Evolutionary conservation across 1,140 invertebrate species (phyloP), one percentile per base, ranked within the genome.

Genomic region (Caenorhabditis remanei): DNA sequence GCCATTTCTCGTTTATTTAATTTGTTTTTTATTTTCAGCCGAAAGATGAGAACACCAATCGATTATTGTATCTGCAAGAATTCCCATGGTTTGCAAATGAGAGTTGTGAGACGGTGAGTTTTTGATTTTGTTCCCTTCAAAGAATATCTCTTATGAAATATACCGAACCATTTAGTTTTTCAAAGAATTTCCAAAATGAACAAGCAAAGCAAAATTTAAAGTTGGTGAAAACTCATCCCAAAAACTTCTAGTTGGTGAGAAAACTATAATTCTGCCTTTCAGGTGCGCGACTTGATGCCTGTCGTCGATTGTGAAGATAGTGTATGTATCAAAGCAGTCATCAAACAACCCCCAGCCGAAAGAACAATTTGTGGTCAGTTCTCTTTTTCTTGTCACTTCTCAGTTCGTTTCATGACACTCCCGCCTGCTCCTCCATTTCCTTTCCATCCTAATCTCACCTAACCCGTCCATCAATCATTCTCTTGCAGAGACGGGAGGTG

Each of bases 291-390:
- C 53, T 9, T 56, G 14, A 82, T 90, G 41, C 90, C 90, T 0
- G 90, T 90, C 16, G 90, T 90, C 3, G 75, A 86, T 14, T 90
- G 90, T 65, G 87, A 90, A 7, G 87, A 90, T 50, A 87, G 85
- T 67, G 90, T 90, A n/a, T 90, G 90, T 61, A 89, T 91, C 65
- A 90, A 90, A 75, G 85, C 87, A n/a, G 90, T 90, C 40, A 85
- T 90, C 67, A 79, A 90, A 56, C 90, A 90, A 50, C 83, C 90
- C 8, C 83, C 89, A 41, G 85, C 90, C 11, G 90, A 86, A 61
- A 58, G 90, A n/a, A 86, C 90, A 13, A 89, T 91, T 61, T 90
- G 90, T 84, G 87, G 90, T 91, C n/a, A 84, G 86, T 84, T 46
- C 55, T 13, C 16, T 43, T 41, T 83, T 86, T 40, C 84, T 63